A percentile compares a stretch with the other conserved stretches of the same genome.
phyloP scores from a whole-genome alignment of 2,797 vertebrate genomes.

The Urocyon cinereoargenteus region DNA sequence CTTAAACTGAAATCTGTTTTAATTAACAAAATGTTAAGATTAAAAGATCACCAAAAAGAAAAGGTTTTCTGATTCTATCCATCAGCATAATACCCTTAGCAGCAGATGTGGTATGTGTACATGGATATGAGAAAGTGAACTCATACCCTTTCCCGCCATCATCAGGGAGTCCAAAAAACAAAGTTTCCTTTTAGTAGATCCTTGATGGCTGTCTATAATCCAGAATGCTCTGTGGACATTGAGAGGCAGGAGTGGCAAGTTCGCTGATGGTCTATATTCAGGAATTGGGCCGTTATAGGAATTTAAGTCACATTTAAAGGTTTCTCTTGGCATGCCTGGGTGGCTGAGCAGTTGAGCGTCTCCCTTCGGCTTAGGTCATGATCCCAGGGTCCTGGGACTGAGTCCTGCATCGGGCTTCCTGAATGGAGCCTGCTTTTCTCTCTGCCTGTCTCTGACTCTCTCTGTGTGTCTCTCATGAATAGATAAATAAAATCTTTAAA shows the following conservation, averaged over 20 bases:
- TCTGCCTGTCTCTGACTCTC: too few species aligned
- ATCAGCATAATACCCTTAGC: not conserved
- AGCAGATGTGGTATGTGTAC: not conserved
- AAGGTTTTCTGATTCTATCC: not conserved
- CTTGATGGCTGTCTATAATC: not conserved
- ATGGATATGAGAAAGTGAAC: not conserved
- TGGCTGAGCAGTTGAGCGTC: too few species aligned
- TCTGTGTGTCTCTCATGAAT: too few species aligned
- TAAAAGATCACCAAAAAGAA: conserved; percentile 38
- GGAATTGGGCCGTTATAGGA: not conserved
- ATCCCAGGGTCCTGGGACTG: too few species aligned
- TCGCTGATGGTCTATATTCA: not conserved
- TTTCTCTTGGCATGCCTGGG: not conserved
- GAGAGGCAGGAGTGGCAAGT: not conserved
- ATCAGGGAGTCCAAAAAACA: conserved; percentile 16
- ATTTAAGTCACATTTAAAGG: not conserved
- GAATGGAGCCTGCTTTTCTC: too few species aligned
- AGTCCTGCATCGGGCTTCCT: too few species aligned
- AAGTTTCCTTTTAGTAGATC: not conserved
- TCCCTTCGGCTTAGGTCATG: too few species aligned
- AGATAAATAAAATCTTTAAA: too few species aligned
- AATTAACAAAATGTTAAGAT: conserved; percentile 55
- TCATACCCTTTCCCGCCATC: not conserved
- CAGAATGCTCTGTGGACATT: not conserved
- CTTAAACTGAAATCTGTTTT: conserved; percentile 43